phyloP scores from a whole-genome alignment of 2,797 vertebrate species.

The Halcyon smyrnensis region DNA sequence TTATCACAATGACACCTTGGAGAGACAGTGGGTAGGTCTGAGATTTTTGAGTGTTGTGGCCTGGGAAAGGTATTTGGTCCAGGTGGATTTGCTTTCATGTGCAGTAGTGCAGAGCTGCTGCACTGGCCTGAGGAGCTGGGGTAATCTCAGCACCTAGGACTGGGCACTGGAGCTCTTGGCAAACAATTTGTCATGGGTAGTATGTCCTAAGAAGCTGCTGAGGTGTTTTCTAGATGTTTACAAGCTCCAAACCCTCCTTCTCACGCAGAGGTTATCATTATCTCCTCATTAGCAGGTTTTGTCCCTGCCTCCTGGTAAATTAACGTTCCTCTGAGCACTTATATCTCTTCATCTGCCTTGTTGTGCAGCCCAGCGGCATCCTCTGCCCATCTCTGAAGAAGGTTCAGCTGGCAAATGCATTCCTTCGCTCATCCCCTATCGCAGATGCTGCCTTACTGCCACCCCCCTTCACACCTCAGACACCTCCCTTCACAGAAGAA shows the following conservation, averaged over 20 bases:
- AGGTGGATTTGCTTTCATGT: neutral
- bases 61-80: neutral
- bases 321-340: neutral
- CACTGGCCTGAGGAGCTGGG: fast-evolving
- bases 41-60: neutral
- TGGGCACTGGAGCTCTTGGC: neutral
- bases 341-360: neutral
- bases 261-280: neutral
- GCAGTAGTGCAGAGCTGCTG: neutral
- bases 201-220: neutral
- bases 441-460: neutral
- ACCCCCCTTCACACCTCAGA: neutral
- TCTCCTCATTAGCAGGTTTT: neutral
- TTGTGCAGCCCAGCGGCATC: neutral
- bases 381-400: neutral
- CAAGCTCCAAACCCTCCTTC: neutral
- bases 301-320: neutral
- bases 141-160: neutral
- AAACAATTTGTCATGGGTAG: neutral
- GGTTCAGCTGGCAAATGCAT: neutral
- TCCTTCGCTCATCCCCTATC: neutral
- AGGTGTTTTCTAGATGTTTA: neutral
- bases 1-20: neutral
- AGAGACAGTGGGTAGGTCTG: neutral
- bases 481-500: neutral